Conservation (phyloP, 2,888 invertebrate genomes). For the Aspidapion aeneum region DNA sequence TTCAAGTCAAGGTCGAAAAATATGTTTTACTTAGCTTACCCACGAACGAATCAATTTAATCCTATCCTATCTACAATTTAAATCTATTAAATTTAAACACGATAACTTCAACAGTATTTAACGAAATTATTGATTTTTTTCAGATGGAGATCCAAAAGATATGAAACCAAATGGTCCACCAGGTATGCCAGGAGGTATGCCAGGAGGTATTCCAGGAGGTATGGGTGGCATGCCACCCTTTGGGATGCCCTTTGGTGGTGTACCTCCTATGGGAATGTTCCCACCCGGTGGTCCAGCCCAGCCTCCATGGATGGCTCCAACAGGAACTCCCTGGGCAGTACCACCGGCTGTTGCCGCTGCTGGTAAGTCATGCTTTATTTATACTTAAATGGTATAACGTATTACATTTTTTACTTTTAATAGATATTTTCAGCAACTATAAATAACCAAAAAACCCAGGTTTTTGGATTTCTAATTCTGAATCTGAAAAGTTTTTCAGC, state of each 20-base stretch:
- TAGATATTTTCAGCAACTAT: background rate
- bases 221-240: slow-evolving; percentile 62
- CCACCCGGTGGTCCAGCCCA: slow-evolving; percentile 45
- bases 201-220: slow-evolving; percentile 58
- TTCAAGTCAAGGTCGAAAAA: too few relatives aligned
- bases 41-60: too few relatives aligned
- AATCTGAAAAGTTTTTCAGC: too few relatives aligned
- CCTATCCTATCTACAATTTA: too few relatives aligned
- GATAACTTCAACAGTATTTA: too few relatives aligned
- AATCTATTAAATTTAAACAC: background rate
- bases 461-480: too few relatives aligned
- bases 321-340: slow-evolving; percentile 43
- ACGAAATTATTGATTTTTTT: too few relatives aligned
- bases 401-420: background rate
- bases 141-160: slow-evolving; percentile 20
- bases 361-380: slow-evolving; percentile 9
- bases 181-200: slow-evolving; percentile 44
- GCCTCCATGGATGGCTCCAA: slow-evolving; percentile 40
- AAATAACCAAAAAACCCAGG: too few relatives aligned
- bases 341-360: slow-evolving; percentile 49
- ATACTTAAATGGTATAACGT: background rate
- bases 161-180: slow-evolving; percentile 12
- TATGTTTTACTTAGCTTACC: too few relatives aligned
- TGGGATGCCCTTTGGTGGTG: slow-evolving; percentile 68
- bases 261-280: too few relatives aligned